Evolutionary conservation across 2,113 vertebrate species (phyloP), one percentile per base, ranked within the genome.

Genomic region (Eleginops maclovinus): DNA sequence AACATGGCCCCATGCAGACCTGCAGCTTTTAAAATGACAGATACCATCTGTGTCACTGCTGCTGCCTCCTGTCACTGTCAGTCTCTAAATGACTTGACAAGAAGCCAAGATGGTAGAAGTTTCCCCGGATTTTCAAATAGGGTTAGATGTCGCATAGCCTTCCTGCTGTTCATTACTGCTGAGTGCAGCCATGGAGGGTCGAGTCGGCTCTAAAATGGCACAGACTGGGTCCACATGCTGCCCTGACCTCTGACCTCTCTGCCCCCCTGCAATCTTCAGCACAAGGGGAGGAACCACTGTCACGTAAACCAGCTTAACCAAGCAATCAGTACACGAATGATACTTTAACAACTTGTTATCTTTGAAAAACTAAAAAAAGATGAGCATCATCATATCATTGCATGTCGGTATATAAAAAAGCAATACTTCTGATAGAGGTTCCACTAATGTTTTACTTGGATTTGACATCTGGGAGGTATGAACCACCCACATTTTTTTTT

Each of bases 1-100:
- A 51, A 51, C 49, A 43, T 31, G 36, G 66, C 66, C 80, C 50
- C 36, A 58, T n/a, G 53, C 15, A 43, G 70, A 60, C 63, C 58
- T 44, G 8, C n/a, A 51, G 63, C 63, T 62, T 22, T 22, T 44
- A 24, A 72, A 68, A 54, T 61, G 77, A 82, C 69, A 31, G 50
- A 56, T 19, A 41, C 43, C 83, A 86, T 72, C 68, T 80, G 76
- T 40, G 61, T 36, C 50, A 41, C 71, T 56, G 78, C 69, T 81
- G 75, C 84, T 64, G 22, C 47, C 24, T 65, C 43, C 44, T 28
- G 62, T 87, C 89, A 77, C 60, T 44, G 73, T 83, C 72, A 54
- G 67, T 59, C 59, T 73, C 49, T 41, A 10, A 58, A 53, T 2
- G 59, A 55, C 36, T 65, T 28, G 51, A 80, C 75, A 31, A 66